These are phyloP conservation scores for Capreolus pygargus DNA, from an alignment of 2,113 vertebrate genomes.

Conservation along the genomic window DNA sequence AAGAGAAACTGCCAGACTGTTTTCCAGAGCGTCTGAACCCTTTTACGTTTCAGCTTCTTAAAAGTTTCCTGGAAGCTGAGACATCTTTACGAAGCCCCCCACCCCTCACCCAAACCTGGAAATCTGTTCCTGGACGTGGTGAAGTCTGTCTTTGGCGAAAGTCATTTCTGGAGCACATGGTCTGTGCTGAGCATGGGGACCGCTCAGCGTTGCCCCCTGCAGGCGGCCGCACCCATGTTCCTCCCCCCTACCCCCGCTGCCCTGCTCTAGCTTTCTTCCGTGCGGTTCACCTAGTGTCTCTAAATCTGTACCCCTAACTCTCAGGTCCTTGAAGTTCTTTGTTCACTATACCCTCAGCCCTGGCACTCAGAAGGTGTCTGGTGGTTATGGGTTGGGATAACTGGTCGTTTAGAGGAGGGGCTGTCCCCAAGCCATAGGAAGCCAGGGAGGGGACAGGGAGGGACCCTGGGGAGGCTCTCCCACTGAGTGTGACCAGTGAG, in stretches of 20 bases:
- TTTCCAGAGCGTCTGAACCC: not conserved
- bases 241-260: not conserved
- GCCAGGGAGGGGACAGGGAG: not conserved
- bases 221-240: not conserved
- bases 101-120: not conserved
- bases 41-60: not conserved
- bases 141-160: not conserved
- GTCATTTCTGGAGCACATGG: not conserved
- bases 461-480: too few relatives aligned
- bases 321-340: not conserved
- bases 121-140: not conserved
- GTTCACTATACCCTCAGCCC: not conserved
- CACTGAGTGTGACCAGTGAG: rapidly evolving
- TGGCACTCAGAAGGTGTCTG: not conserved
- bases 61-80: not conserved
- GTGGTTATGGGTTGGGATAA: not conserved
- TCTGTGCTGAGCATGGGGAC: not conserved
- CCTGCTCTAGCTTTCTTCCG: not conserved
- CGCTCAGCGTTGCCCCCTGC: rapidly evolving
- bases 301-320: not conserved
- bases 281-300: not conserved
- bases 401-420: not conserved
- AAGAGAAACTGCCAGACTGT: not conserved
- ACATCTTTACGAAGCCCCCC: not conserved
- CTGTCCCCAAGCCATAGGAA: too few relatives aligned